phyloP scores from a whole-genome alignment of 2,113 vertebrate genomes.

The Columba livia region DNA sequence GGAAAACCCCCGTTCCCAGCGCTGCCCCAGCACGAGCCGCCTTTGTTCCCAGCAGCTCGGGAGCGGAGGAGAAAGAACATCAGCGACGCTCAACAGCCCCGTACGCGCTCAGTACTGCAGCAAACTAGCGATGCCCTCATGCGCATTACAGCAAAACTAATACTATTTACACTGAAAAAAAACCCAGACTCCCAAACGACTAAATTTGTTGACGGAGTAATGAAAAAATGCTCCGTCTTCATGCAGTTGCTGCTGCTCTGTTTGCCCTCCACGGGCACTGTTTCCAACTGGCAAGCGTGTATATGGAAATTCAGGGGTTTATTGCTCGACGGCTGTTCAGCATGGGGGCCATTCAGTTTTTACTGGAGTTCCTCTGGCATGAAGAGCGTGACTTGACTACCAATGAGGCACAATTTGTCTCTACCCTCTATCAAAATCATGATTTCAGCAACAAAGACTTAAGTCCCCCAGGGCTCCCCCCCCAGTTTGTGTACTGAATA shows the following conservation, averaged over 20 bases:
- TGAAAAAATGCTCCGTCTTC: neutral
- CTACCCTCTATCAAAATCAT: neutral
- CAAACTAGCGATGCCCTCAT: neutral
- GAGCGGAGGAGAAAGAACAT: neutral
- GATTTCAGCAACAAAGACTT: neutral
- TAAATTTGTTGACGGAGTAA: neutral
- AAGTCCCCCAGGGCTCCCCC: too few species aligned
- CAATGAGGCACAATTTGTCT: neutral
- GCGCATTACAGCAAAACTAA: neutral
- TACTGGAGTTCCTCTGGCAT: neutral
- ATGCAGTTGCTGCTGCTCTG: neutral
- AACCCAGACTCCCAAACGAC: too few species aligned
- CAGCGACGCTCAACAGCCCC: neutral
- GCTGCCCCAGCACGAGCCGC: neutral
- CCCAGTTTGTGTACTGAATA: neutral
- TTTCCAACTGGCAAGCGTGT: neutral
- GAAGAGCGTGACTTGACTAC: neutral
- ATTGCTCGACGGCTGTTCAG: neutral
- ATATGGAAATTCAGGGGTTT: neutral
- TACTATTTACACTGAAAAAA: neutral
- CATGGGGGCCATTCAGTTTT: neutral
- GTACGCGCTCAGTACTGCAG: rapidly evolving
- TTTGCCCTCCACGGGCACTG: neutral
- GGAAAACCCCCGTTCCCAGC: neutral
- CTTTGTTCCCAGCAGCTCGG: neutral